Percentiles rank a stretch among this genome's conserved stretches.
Conservation (phyloP, 2,797 vertebrate genomes). For the Dryobates pubescens region DNA sequence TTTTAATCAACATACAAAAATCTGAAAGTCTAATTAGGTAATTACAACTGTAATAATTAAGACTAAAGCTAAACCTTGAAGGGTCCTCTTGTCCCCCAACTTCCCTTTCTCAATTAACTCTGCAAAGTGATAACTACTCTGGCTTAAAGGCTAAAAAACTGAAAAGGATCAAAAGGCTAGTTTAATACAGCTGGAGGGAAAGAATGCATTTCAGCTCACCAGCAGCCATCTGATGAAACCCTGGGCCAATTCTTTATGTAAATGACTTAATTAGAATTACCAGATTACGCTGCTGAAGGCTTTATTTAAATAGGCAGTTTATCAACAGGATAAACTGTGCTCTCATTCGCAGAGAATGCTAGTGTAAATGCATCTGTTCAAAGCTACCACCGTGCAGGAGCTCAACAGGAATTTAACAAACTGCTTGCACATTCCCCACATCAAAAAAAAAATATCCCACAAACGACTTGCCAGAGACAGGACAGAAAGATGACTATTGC, state of each 20-base stretch:
- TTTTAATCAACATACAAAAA: constrained; percentile 51
- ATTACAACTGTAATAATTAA: constrained; percentile 49
- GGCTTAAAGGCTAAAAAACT: constrained; percentile 65
- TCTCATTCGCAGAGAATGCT: constrained; percentile 40
- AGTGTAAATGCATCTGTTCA: constrained; percentile 5
- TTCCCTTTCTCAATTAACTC: constrained; percentile 73
- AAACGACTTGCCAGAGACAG: background rate
- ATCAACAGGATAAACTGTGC: constrained; percentile 58
- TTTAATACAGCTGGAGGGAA: constrained; percentile 75
- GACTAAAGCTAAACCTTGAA: constrained; percentile 15
- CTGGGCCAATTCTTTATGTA: constrained; percentile 74
- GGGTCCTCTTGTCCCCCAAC: constrained; percentile 29
- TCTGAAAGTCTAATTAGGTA: constrained; percentile 45
- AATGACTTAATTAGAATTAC: constrained; percentile 81
- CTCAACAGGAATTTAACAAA: background rate
- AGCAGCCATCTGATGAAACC: constrained; percentile 74
- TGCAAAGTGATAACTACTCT: constrained; percentile 72
- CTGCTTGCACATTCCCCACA: background rate
- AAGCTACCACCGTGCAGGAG: background rate
- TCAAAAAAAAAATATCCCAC: background rate
- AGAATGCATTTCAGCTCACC: constrained; percentile 75
- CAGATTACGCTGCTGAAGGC: constrained; percentile 71
- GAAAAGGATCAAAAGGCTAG: constrained; percentile 66
- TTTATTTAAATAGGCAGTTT: constrained; percentile 77
- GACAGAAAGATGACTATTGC: background rate